These are phyloP conservation scores for Isurus oxyrinchus DNA, from an alignment of 2,113 vertebrate genomes.

Conservation along the genomic window DNA sequence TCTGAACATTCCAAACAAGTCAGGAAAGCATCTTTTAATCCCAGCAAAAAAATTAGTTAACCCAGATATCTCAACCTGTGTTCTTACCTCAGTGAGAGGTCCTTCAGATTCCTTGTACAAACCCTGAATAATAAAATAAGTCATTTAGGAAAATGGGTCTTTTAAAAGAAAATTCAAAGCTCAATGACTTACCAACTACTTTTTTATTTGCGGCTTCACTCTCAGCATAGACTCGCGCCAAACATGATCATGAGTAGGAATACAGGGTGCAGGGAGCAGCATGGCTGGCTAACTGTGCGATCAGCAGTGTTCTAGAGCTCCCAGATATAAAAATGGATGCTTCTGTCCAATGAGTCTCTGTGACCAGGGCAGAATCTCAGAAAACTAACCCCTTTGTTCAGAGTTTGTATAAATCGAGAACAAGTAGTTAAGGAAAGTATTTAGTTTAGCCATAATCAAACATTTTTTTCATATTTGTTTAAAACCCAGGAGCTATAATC, in stretches of 20 bases:
- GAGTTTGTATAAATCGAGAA: not conserved
- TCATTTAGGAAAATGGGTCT: not conserved
- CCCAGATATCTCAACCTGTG: not conserved
- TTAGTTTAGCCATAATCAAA: not conserved
- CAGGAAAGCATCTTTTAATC: not conserved
- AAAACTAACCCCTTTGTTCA: not conserved
- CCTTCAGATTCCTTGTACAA: conserved; percentile 29
- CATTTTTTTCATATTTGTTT: not conserved
- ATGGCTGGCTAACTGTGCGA: not conserved
- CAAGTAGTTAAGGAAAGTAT: not conserved
- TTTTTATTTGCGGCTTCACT: not conserved
- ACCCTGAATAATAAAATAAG: conserved; percentile 3
- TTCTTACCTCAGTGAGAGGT: conserved; percentile 18
- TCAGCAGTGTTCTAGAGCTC: not conserved
- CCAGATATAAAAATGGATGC: not conserved
- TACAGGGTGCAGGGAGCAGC: not conserved
- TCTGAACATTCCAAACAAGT: not conserved
- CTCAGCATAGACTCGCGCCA: not conserved
- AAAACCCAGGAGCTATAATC: no score
- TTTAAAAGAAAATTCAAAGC: not conserved
- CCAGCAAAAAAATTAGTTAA: not conserved
- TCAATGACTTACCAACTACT: not conserved
- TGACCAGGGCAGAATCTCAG: not conserved
- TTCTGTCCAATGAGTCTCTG: not conserved
- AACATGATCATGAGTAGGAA: not conserved